Base-by-base conservation (phyloP, 2,113 vertebrate species). In the Aptenodytes patagonicus region DNA sequence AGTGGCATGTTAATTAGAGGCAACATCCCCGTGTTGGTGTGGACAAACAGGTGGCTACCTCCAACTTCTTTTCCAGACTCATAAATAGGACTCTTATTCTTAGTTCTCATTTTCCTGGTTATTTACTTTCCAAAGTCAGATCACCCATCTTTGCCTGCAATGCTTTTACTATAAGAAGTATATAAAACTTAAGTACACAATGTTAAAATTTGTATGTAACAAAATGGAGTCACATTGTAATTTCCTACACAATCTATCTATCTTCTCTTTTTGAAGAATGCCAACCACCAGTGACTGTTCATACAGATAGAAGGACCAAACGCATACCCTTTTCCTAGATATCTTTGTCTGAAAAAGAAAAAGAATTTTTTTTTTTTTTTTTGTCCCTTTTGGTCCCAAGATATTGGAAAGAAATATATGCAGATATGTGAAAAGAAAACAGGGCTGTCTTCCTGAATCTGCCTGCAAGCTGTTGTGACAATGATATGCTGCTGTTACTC, bases 401-500 rank as follows among this genome's bases (percentile, higher is more conserved):
- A 7, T 76, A 64, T 10, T 69, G 34, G 20, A 87, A 80, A 65
- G 21, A 73, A 82, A 86, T 72, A 32, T 3, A 80, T 40, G 22
- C 24, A 88, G 58, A 65, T 79, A 85, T 54, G 40, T 61, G 31
- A 70, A 93, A 83, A 60, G 22, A 88, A 92, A 97, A 66, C 21
- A 81, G n/a, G 25, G 21, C 10, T 69, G 34, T 44, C 60, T 84
- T 87, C 62, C 81, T 51, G 83, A 54, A 69, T 58, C 81, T 72
- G 42, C 90, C 81, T 91, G 73, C 73, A 89, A 85, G 77, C 75
- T 65, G 34, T 52, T 76, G 47, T 61, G 57, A 78, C 80, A 66
- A 78, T 28, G 29, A 82, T 81, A 72, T 40, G 40, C 71, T 93
- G 85, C 70, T 89, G 26, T 95, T 92, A 95, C 73, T 93, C 94